These are phyloP conservation scores for Rhagologus leucostigma DNA, from an alignment of 2,113 vertebrate genomes.

Conservation along the genomic window DNA sequence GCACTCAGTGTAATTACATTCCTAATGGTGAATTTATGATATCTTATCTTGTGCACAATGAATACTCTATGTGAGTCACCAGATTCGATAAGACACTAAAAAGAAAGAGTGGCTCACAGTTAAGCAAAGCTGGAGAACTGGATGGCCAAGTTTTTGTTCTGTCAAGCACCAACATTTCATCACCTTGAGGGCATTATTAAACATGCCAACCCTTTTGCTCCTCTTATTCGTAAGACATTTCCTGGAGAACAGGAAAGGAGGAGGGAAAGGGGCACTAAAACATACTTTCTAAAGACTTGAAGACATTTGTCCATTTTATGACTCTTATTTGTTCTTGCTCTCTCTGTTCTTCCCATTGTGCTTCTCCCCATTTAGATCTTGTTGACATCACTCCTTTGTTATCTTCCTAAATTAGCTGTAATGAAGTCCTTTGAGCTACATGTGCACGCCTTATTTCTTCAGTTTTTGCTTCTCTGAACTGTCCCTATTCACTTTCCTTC, in stretches of 20 bases:
- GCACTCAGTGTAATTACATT: not conserved
- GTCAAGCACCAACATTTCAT: conserved; percentile 17
- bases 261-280: conserved; percentile 50
- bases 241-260: conserved; percentile 53
- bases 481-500: not conserved
- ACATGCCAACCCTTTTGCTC: conserved; percentile 48
- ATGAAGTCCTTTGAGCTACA: conserved; percentile 48
- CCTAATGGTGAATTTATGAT: conserved; percentile 24
- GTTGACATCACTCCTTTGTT: conserved; percentile 54
- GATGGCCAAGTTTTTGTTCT: conserved; percentile 37
- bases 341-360: conserved; percentile 27
- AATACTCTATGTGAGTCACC: not conserved
- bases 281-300: conserved; percentile 17
- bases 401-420: conserved; percentile 63
- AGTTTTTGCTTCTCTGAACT: not conserved
- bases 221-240: conserved; percentile 39
- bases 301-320: conserved; percentile 38
- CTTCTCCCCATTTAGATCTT: conserved; percentile 19
- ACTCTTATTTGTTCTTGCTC: conserved; percentile 42
- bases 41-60: not conserved
- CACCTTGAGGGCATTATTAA: conserved; percentile 59
- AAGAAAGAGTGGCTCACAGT: not conserved
- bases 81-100: conserved; percentile 4
- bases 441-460: conserved; percentile 42
- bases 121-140: conserved; percentile 29